Evolutionary conservation across 64 coral and sea anemone genomes (phyloP), one percentile per base, ranked within the genome.

Genomic region (Dendrophyllia cribrosa): DNA sequence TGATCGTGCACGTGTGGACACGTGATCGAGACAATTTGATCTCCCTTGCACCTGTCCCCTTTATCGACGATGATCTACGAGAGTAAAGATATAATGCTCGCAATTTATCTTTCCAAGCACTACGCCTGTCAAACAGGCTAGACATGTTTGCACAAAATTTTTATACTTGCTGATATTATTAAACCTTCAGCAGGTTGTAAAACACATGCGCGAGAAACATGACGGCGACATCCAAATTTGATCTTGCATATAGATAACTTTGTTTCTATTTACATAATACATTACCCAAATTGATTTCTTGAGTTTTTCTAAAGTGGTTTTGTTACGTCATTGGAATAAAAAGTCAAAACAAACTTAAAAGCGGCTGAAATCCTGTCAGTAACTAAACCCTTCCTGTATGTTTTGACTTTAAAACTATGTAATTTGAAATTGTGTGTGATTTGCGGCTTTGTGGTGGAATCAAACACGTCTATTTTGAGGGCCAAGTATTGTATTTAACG

Each of bases 231-330:
- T 12, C 11, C 11, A 45, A 3, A 9, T 45, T 72, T 45, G 24
- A 34, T 72, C 34, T 72, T 15, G 46, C 45, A 75, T 7, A 17
- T 84, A 8, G 45, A 67, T 84, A 22, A 48, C 58, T 67, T 46
- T 49, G 80, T 67, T 67, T 84, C 80, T 84, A 68, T 67, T 84
- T 84, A 24, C 62, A n/a, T 50, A 68, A 51, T 67, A 17, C 45
- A 65, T n/a, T 67, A 51, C 25, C 9, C 43, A 67, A 67, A 50
- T 66, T 84, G 8, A 20, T n/a, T 65, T 66, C 62, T 13, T 19
- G 20, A 4, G n/a, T 15, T 45, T 0, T 34, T 26, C 15, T 19
- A 51, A 84, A 67, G 61, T 51, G n/a, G 7, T 43, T 7, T 19
- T 50, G 14, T 67, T 84, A 84, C 80, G 80, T 84, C 80, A 84